Base-by-base conservation (phyloP, 1,140 invertebrate species). In the Amyelois transitella region DNA sequence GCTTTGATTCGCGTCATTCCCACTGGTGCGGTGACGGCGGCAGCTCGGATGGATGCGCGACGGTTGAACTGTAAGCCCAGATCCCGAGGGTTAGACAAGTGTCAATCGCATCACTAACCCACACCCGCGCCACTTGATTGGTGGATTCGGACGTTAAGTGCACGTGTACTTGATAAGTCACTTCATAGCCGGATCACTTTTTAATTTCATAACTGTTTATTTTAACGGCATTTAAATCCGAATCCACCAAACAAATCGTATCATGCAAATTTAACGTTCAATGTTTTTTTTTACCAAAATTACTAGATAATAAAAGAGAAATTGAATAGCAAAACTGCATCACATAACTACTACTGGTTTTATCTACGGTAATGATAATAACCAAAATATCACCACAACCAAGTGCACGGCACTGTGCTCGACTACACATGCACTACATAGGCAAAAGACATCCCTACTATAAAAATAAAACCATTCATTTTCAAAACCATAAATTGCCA, bases 1-100 rank as follows among this genome's bases (percentile, higher is more conserved):
- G 82, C 72, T 60, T 62, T 43, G 62, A 44, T 66, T 74, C 74
- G 73, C 89, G 92, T 92, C 92, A 97, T 91, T 99, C 96, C 98
- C 97, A 99, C 81, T 98, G 95, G 89, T 99, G 96, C 58, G 97
- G 97, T 72, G 97, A 98, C 19, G 97, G 97, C 70, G 97, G 98
- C 83, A 99, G 90, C 91, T 99, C 97, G 53, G 96, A 98, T 47
- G 97, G 96, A 90, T 99, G 97, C 59, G 98, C 98, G 81, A 99
- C 97, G 61, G 96, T 97, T 58, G 97, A 99, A 90, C 97, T 97
- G 93, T 69, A 95, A 94, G 53, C 72, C 22, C 47, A 53, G 47
- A 58, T 64, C 56, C 60, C 45, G 6, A 12, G 6, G 32, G 32
- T 38, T 14, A 38, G 12, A 14, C n/a, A n/a, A 45, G 20, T 48